Base-by-base conservation (phyloP, 1,140 invertebrate genomes). In the Musca domestica region DNA sequence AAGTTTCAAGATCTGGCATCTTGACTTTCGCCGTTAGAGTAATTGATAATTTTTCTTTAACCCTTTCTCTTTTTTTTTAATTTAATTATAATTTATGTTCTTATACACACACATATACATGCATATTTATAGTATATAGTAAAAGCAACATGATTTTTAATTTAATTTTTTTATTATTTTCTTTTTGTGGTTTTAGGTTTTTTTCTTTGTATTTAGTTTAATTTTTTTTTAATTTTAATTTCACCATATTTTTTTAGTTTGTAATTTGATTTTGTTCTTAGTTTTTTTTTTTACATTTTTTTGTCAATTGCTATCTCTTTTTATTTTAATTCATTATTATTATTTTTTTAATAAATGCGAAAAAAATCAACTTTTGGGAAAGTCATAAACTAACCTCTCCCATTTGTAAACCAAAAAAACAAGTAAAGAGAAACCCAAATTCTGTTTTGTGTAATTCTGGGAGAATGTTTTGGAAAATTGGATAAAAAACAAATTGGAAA, bases 171-270 rank as follows among this genome's bases (percentile, higher is more conserved):
- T 47, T 14, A 22, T 17, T 46, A 47, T 64, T 19, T 34, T 63
- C 15, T 20, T 52, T 64, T 41, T 41, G 46, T 65, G 61, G 67
- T 34, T 64, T 64, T 61, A 27, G n/a, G 51, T 52, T 64, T 54
- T 52, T 34, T 52, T 20, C 12, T 41, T 41, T 41, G 34, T 41
- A 46, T 68, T 64, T 64, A 64, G 22, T 54, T 67, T 58, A 27
- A 66, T 52, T 52, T 22, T 52, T 52, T 12, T 52, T 52, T 15
- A 1, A 52, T 23, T 22, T 12, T 41, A 66, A 66, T 52, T 48
- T 46, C 48, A 67, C 14, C 27, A 47, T 34, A 56, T 30, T 22
- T 41, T 68, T 68, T 58, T 65, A 56, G 34, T 64, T 34, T 51
- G 48, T 64, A 68, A 49, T 64, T 67, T 52, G 4, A 7, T 41